phyloP scores from a whole-genome alignment of 35 echinoderm and acorn worm genomes.

The Hemicentrotus pulcherrimus region DNA sequence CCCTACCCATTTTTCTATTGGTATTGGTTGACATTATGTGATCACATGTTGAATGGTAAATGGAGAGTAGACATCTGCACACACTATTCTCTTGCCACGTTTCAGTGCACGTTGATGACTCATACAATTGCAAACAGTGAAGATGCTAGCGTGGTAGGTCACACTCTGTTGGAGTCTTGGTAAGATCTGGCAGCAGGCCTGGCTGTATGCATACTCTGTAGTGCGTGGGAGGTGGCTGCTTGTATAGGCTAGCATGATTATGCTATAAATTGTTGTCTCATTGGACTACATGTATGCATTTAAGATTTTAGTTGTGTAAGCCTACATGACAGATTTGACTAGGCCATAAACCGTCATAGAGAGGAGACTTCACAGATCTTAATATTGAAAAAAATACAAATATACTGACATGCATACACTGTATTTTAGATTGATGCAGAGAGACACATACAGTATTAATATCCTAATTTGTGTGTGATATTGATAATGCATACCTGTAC shows the following conservation, averaged over 20 bases:
- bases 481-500: no score
- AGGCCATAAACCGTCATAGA: no score
- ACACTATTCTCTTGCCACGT: conserved; percentile 28
- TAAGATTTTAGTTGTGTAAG: no score
- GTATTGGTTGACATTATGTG: background rate
- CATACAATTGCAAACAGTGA: conserved; percentile 6
- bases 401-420: no score
- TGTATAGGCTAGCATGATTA: background rate
- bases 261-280: background rate
- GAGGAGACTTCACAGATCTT: no score
- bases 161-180: background rate
- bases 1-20: background rate
- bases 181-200: background rate
- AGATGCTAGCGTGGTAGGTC: background rate
- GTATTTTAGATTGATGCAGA: no score
- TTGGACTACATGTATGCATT: no score
- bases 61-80: background rate
- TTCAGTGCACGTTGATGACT: conserved; percentile 23
- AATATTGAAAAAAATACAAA: no score
- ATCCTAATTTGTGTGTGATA: no score
- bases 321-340: no score
- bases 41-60: background rate
- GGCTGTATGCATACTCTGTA: background rate
- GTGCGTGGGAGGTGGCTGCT: background rate
- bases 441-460: no score